Evolutionary conservation across 64 coral and sea anemone species (phyloP).

Genomic region (Porites australiensis): DNA sequence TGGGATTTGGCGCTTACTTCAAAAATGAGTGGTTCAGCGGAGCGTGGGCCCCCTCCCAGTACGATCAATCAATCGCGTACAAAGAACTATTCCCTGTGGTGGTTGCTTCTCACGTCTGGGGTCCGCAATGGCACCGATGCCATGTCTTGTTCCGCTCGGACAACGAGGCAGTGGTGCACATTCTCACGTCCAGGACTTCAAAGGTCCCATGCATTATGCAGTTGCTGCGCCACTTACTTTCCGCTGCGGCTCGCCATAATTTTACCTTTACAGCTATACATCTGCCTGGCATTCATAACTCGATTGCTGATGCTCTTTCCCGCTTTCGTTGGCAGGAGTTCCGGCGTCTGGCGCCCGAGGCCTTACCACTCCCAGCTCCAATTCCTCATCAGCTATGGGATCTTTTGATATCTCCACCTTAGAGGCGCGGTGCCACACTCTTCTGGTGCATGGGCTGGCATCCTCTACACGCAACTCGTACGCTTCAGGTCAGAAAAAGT

Average conservation of each 20-base stretch:
- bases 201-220: neutral
- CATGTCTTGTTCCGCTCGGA: slow-evolving; percentile 33
- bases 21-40: too few species aligned
- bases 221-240: slow-evolving; percentile 11
- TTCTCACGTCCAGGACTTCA: neutral
- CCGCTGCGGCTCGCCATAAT: neutral
- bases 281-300: too few species aligned
- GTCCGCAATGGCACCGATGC: neutral
- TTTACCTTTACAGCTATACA: too few species aligned
- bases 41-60: neutral
- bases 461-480: slow-evolving; percentile 18
- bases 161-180: slow-evolving; percentile 17
- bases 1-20: too few species aligned
- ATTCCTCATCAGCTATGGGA: too few species aligned
- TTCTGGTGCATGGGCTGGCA: slow-evolving; percentile 1
- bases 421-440: neutral
- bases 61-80: neutral
- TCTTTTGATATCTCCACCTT: too few species aligned
- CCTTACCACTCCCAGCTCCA: neutral
- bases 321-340: too few species aligned
- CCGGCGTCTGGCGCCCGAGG: too few species aligned
- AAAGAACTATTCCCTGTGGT: slow-evolving; percentile 44
- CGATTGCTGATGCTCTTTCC: too few species aligned
- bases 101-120: slow-evolving; percentile 29
- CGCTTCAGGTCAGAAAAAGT: too few species aligned